Conservation (phyloP, 2,797 vertebrate genomes). For the Halcyon smyrnensis region DNA sequence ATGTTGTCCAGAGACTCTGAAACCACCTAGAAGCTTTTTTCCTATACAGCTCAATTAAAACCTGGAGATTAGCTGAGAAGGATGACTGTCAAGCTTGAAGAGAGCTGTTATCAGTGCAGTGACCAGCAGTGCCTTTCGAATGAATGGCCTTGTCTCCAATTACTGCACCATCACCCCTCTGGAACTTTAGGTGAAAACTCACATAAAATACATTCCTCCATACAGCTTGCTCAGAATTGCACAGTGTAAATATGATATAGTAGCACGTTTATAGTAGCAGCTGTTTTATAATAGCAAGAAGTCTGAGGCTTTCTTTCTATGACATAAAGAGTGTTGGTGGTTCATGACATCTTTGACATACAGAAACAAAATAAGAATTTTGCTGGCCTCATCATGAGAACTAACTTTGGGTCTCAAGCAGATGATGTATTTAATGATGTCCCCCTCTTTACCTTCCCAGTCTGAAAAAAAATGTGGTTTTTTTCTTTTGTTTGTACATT, state of each 20-base stretch:
- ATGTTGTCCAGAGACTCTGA: background rate
- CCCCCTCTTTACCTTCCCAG: background rate
- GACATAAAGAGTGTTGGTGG: background rate
- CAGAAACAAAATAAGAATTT: background rate
- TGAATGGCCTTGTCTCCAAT: background rate
- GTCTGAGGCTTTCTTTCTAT: background rate
- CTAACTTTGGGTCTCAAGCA: background rate
- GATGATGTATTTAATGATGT: background rate
- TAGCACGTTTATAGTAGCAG: background rate
- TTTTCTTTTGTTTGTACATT: background rate
- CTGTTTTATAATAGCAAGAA: background rate
- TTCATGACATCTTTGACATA: background rate
- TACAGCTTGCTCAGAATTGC: background rate
- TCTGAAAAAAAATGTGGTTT: accelerated
- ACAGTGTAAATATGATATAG: background rate
- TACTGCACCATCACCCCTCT: background rate
- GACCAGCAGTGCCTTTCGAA: background rate
- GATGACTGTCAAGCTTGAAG: background rate
- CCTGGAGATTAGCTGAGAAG: background rate
- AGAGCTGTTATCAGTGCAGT: background rate
- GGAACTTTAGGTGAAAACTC: background rate
- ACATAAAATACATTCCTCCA: background rate
- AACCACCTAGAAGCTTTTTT: background rate
- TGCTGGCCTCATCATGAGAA: background rate
- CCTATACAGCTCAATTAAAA: background rate